Percentiles rank a stretch among this genome's conserved stretches.
Evolutionary conservation across 2,797 vertebrate species (phyloP).

Genomic region (Neoniphon sammara): DNA sequence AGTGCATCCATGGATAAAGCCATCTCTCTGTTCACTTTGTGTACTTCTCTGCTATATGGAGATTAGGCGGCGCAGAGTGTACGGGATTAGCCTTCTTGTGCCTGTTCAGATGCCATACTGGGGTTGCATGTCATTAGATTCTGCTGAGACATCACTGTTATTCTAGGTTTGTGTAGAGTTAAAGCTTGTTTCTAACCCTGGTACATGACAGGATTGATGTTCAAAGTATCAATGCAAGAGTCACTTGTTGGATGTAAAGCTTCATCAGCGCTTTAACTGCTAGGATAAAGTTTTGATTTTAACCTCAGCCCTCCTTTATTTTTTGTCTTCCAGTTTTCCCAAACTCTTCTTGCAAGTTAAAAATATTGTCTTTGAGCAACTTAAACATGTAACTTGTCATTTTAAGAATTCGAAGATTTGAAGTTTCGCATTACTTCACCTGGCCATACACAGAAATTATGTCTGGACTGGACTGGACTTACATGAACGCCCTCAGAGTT

Average conservation of each 20-base stretch:
- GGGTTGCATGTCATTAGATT: constrained; percentile 19
- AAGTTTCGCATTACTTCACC: constrained; percentile 16
- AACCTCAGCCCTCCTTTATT: not conserved
- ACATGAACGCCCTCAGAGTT: constrained; percentile 18
- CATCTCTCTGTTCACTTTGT: constrained; percentile 54
- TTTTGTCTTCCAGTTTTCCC: not conserved
- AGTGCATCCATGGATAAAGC: constrained; percentile 70
- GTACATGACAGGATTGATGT: not conserved
- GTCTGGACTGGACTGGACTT: not conserved
- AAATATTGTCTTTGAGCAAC: not conserved
- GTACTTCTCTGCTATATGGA: constrained; percentile 63
- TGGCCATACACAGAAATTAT: not conserved
- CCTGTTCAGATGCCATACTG: constrained; percentile 35
- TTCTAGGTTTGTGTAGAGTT: not conserved
- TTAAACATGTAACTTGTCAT: constrained; percentile 14
- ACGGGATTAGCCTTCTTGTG: constrained; percentile 51
- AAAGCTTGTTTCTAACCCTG: not conserved
- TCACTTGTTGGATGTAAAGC: not conserved
- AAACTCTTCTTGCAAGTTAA: not conserved
- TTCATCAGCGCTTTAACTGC: not conserved
- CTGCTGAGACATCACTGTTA: constrained; percentile 18
- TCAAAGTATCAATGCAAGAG: not conserved
- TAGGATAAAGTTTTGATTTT: not conserved
- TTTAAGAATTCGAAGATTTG: not conserved
- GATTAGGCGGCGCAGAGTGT: constrained; percentile 61